These are phyloP conservation scores for Camponotus pennsylvanicus DNA, from an alignment of 1,140 invertebrate genomes.

Conservation along the genomic window DNA sequence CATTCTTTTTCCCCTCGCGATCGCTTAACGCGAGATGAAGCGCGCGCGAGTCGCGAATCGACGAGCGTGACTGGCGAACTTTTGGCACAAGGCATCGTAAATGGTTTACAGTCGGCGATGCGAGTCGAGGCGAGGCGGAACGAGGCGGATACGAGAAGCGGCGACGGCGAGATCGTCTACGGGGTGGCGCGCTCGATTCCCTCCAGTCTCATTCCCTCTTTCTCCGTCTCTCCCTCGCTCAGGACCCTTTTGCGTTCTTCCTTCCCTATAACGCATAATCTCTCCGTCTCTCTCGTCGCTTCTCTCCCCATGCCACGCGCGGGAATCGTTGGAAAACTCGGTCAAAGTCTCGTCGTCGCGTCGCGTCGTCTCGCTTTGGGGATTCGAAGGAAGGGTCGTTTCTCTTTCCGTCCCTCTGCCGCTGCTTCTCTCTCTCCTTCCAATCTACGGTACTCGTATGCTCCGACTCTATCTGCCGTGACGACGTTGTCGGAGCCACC, in stretches of 20 bases:
- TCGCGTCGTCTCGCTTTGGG: constrained; percentile 76
- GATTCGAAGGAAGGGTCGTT: constrained; percentile 76
- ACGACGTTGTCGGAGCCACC: constrained; percentile 48
- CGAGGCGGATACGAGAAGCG: constrained; percentile 75
- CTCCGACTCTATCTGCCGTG: constrained; percentile 29
- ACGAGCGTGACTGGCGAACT: constrained; percentile 76
- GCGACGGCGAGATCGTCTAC: constrained; percentile 73
- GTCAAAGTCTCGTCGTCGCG: constrained; percentile 76
- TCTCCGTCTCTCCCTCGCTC: constrained; percentile 48
- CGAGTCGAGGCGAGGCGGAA: constrained; percentile 74
- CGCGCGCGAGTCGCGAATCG: constrained; percentile 71
- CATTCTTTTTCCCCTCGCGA: constrained; percentile 43
- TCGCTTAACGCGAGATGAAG: constrained; percentile 32
- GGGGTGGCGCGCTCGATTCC: constrained; percentile 41
- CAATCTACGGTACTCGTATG: neutral
- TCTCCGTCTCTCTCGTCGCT: constrained; percentile 51
- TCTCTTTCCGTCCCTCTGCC: constrained; percentile 64
- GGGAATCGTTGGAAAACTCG: constrained; percentile 77
- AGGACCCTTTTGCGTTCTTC: constrained; percentile 39
- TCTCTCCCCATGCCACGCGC: constrained; percentile 59
- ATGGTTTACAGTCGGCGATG: constrained; percentile 76
- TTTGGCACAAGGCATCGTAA: constrained; percentile 76
- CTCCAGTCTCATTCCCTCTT: constrained; percentile 64
- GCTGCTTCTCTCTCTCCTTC: neutral
- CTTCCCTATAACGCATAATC: constrained; percentile 50